These are phyloP conservation scores for Mizuhopecten yessoensis DNA, from an alignment of 1,140 invertebrate genomes.

Conservation along the genomic window DNA sequence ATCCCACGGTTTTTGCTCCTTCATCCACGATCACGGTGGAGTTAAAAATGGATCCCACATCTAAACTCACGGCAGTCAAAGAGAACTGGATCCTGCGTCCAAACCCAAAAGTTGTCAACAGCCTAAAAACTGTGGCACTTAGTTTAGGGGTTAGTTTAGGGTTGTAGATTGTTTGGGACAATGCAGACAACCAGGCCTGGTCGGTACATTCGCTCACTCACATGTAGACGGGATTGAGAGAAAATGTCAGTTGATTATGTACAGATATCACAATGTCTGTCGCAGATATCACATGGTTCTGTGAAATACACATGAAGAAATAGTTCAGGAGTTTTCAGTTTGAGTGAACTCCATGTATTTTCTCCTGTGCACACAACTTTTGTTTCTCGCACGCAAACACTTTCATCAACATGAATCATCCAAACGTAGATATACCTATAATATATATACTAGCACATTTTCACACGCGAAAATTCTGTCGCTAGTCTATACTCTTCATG, in stretches of 20 bases:
- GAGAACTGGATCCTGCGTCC: background rate
- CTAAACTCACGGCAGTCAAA: background rate
- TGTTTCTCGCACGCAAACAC: background rate
- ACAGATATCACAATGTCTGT: constrained; percentile 26
- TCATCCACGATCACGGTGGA: background rate
- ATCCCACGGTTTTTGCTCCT: background rate
- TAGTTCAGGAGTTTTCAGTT: background rate
- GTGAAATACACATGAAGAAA: constrained; percentile 6
- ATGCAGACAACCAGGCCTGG: constrained; percentile 36
- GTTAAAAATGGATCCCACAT: background rate
- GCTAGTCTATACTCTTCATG: background rate
- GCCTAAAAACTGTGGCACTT: constrained; percentile 13
- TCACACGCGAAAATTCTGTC: background rate
- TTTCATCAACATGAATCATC: background rate
- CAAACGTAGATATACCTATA: background rate
- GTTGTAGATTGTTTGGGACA: constrained; percentile 26
- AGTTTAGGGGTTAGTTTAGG: background rate
- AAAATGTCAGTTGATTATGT: constrained; percentile 25
- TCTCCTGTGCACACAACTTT: constrained; percentile 29
- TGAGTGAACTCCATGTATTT: background rate
- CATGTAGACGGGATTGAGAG: background rate
- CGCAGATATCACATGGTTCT: constrained; percentile 32
- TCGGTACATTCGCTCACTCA: background rate
- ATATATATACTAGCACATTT: constrained; percentile 29
- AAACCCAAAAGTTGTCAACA: background rate